Evolutionary conservation across 2,113 vertebrate genomes (phyloP).

Genomic region (Rhagologus leucostigma): DNA sequence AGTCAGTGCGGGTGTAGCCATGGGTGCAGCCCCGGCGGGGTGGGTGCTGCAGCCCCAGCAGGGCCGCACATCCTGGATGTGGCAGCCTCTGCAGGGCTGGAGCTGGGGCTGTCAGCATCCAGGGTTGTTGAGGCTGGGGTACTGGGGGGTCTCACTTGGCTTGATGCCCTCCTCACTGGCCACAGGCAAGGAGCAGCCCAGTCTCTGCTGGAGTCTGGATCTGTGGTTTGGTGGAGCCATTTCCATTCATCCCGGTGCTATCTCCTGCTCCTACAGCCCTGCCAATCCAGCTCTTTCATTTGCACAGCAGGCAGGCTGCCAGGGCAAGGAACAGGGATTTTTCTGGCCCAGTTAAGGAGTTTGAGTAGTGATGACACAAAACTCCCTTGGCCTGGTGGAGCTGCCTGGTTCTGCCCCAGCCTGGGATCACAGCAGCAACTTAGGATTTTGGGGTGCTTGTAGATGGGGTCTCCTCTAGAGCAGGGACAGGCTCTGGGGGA

Average conservation of each 20-base stretch:
- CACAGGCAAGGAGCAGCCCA: neutral
- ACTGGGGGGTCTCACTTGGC: fast-evolving
- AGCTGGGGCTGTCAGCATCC: neutral
- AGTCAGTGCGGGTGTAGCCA: fast-evolving
- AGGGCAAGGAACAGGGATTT: neutral
- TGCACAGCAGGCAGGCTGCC: neutral
- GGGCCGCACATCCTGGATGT: neutral
- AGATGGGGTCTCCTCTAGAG: neutral
- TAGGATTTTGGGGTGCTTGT: neutral
- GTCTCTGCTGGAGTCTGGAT: neutral
- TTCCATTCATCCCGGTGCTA: neutral
- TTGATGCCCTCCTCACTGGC: neutral
- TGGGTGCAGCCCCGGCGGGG: fast-evolving
- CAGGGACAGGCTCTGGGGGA: neutral
- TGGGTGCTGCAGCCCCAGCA: neutral
- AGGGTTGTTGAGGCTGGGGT: neutral
- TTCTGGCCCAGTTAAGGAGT: neutral
- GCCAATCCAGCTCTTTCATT: neutral
- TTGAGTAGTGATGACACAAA: neutral
- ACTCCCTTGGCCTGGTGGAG: neutral
- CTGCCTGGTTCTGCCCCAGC: neutral
- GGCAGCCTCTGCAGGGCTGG: neutral
- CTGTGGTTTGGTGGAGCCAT: neutral
- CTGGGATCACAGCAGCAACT: neutral
- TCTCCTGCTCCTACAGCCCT: neutral